Conservation (phyloP, 2,797 vertebrate genomes). For the Lerista edwardsae region DNA sequence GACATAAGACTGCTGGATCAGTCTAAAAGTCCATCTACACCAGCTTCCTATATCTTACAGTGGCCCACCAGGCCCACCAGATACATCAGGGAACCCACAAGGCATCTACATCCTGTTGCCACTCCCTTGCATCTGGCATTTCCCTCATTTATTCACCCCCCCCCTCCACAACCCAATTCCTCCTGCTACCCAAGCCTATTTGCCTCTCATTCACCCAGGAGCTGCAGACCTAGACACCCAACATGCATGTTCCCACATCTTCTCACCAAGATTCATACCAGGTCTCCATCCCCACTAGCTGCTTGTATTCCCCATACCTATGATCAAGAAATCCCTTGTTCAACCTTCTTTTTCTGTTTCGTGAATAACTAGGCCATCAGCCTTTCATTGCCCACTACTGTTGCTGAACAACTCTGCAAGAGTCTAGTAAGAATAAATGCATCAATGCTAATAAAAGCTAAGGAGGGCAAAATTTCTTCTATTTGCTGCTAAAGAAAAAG, state of each 20-base stretch:
- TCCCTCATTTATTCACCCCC: background rate
- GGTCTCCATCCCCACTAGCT: background rate
- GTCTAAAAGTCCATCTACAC: too few relatives aligned
- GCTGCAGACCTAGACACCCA: background rate
- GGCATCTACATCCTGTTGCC: too few relatives aligned
- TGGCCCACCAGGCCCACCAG: too few relatives aligned
- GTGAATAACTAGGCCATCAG: background rate
- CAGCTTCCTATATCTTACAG: too few relatives aligned
- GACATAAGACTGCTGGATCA: background rate
- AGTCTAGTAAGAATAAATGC: background rate
- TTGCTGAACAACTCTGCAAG: background rate
- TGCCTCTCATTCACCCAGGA: background rate
- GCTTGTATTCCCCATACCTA: too few relatives aligned
- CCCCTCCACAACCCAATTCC: background rate
- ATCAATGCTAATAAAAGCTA: background rate
- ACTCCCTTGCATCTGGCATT: too few relatives aligned
- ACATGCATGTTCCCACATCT: background rate
- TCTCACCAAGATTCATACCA: background rate
- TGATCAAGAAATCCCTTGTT: background rate
- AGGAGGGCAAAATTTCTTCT: background rate
- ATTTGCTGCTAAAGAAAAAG: background rate
- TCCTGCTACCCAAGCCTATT: background rate
- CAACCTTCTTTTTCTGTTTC: background rate
- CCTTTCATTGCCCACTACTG: background rate
- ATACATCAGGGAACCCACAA: too few relatives aligned